Evolutionary conservation across 2,113 vertebrate genomes (phyloP), one percentile per base, ranked within the genome.

Genomic region (Agelaius phoeniceus): DNA sequence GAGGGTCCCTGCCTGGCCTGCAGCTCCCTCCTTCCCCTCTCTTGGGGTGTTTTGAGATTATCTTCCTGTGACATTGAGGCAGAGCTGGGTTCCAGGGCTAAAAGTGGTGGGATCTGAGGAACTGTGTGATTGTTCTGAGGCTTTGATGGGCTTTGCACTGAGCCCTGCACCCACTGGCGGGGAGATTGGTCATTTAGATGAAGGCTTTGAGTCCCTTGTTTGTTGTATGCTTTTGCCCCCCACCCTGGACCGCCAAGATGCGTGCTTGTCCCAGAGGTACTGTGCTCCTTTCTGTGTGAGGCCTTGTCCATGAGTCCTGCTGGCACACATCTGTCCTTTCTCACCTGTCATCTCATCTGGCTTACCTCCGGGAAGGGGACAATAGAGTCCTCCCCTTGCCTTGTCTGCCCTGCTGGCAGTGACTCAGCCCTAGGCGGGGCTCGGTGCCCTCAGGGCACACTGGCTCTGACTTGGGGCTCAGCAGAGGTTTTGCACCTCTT

Each of bases 181-280:
- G 10, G 28, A n/a, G 28, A 13, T 16, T 9, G 7, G 8, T 71
- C 19, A 14, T 39, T 33, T 48, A 30, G 24, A 21, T 71, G 19
- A 30, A 55, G n/a, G 19, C 39, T 79, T 87, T 87, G 49, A 62
- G 71, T 9, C 7, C 6, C 41, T 55, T 78, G 4, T 30, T 69
- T 55, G 10, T 48, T 30, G 15, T 28, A 52, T 48, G 7, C 54
- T 24, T 55, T 77, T 79, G 24, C 17, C 7, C 8, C 19, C 9
- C 6, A 20, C 6, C 28, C 28, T 27, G 22, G 57, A 39, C 13
- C 4, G 44, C 41, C 20, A 72, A 63, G n/a, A 30, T 48, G 20
- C 0, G 0, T 48, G 30, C 41, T 71, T 63, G 15, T 72, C 41
- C 9, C n/a, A 21, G 41, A 28, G 6, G 13, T 52, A 33, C 23